Conservation (phyloP, 2,113 vertebrate species). For the Ictalurus punctatus region DNA sequence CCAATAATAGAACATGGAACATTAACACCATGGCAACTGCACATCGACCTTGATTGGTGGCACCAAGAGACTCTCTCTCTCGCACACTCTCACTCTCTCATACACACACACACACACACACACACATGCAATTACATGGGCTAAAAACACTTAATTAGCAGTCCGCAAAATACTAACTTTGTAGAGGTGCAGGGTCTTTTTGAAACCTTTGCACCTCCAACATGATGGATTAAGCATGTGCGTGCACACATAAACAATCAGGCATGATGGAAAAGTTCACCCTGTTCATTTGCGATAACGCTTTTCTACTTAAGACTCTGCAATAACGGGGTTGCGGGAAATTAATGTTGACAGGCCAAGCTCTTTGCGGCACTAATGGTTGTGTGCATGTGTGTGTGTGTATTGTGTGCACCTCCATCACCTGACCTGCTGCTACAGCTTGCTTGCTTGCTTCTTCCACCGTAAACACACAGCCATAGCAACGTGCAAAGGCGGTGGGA, state of each 20-base stretch:
- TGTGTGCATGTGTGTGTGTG: conserved; percentile 42
- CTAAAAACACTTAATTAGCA: not conserved
- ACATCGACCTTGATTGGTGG: conserved; percentile 1
- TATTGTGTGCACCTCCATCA: conserved; percentile 44
- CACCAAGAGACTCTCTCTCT: conserved; percentile 1
- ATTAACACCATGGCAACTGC: conserved; percentile 32
- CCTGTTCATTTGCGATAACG: conserved; percentile 42
- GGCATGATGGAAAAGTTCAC: conserved; percentile 37
- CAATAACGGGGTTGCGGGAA: conserved; percentile 32
- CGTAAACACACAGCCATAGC: conserved; percentile 48
- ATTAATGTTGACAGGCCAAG: conserved; percentile 51
- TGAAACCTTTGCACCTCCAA: not conserved
- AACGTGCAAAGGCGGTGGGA: conserved; percentile 20
- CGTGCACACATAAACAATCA: not conserved
- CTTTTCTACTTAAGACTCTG: conserved; percentile 43
- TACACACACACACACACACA: not conserved
- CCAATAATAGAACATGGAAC: conserved; percentile 32
- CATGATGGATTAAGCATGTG: not conserved
- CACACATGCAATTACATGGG: not conserved
- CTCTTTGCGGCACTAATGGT: conserved; percentile 48
- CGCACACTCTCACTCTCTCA: not conserved
- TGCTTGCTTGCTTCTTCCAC: conserved; percentile 23
- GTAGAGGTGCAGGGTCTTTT: not conserved
- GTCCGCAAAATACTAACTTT: not conserved
- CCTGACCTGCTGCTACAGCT: conserved; percentile 42